Conservation (phyloP, 2,888 invertebrate genomes). For the Parochlus steinenii region DNA sequence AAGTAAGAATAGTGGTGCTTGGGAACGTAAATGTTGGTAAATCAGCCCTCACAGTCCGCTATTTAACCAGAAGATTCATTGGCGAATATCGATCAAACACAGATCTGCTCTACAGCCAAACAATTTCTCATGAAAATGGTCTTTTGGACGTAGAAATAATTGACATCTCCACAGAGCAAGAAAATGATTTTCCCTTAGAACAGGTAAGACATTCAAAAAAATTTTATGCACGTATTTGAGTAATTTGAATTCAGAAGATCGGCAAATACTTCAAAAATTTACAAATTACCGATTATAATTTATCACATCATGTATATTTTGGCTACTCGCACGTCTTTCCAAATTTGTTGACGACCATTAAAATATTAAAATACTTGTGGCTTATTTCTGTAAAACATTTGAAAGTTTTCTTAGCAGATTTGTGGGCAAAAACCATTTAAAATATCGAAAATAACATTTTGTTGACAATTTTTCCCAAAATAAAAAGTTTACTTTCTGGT, state of each 20-base stretch:
- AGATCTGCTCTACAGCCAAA: slow-evolving; percentile 63
- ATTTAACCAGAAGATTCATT: slow-evolving; percentile 58
- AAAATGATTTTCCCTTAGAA: slow-evolving; percentile 39
- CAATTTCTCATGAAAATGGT: slow-evolving; percentile 47
- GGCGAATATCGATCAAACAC: slow-evolving; percentile 70
- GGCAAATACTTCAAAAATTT: slow-evolving; percentile 8
- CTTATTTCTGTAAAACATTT: too few species aligned
- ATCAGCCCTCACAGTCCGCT: slow-evolving; percentile 64
- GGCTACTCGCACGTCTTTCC: too few species aligned
- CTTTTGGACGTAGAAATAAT: slow-evolving; percentile 62
- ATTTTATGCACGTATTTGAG: background rate
- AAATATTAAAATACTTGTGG: too few species aligned
- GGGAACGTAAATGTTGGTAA: slow-evolving; percentile 64
- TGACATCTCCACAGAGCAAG: slow-evolving; percentile 56
- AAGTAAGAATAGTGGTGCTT: slow-evolving; percentile 56
- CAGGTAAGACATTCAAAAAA: slow-evolving; percentile 36
- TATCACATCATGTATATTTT: too few species aligned
- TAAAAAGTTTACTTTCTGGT: too few species aligned
- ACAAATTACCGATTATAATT: too few species aligned
- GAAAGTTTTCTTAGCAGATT: too few species aligned
- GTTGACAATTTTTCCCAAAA: too few species aligned
- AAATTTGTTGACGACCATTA: too few species aligned
- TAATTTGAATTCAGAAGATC: slow-evolving; percentile 10
- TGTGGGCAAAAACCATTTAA: too few species aligned
- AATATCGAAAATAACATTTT: too few species aligned